Percentiles rank a stretch among this genome's conserved stretches.
phyloP scores from a whole-genome alignment of 2,113 vertebrate genomes.

The Hippocampus abdominalis region DNA sequence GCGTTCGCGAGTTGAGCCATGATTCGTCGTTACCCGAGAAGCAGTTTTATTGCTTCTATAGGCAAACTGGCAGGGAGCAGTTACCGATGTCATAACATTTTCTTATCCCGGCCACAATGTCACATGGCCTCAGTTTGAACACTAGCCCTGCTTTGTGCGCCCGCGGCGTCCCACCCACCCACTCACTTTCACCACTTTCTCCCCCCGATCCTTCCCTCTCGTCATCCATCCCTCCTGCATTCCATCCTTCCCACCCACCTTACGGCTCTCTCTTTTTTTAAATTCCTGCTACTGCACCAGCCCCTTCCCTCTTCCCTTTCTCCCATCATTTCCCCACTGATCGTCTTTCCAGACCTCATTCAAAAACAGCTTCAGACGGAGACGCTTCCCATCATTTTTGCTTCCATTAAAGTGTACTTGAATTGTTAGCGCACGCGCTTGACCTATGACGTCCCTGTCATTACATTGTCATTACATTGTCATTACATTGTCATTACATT shows the following conservation, averaged over 20 bases:
- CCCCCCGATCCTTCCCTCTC: constrained; percentile 18
- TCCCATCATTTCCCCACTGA: constrained; percentile 34
- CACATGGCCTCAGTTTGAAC: constrained; percentile 47
- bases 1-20: no score
- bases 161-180: constrained; percentile 16
- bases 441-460: neutral
- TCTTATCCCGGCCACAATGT: constrained; percentile 39
- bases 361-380: constrained; percentile 43
- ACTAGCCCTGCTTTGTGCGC: constrained; percentile 27
- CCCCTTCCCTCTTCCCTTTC: neutral
- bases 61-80: constrained; percentile 11
- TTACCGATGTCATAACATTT: constrained; percentile 51
- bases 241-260: constrained; percentile 52
- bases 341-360: constrained; percentile 67
- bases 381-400: constrained; percentile 27
- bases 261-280: constrained; percentile 35
- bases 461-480: no score
- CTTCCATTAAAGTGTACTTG: neutral
- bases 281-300: constrained; percentile 11
- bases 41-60: constrained; percentile 30
- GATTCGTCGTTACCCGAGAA: neutral
- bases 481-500: no score
- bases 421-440: neutral
- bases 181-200: neutral
- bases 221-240: constrained; percentile 37